Base-by-base conservation (phyloP, 2,113 vertebrate species). In the Castor canadensis region DNA sequence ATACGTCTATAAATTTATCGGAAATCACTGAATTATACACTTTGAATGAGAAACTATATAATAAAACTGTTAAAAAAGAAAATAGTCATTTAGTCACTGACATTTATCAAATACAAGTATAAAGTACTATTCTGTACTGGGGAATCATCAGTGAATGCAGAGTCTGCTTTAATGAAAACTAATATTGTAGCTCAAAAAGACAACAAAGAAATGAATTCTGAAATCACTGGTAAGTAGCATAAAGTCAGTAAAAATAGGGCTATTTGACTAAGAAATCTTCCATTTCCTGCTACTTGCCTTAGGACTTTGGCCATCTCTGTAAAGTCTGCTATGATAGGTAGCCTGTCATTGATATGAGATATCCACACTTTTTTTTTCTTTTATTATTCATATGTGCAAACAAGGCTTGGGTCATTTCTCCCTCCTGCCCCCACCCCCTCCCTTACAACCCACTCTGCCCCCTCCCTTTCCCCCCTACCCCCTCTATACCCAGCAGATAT, bases 41-140 rank as follows among this genome's bases (percentile, higher is more conserved):
- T 67, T 69, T 73, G 22, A 79, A 84, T 91, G 60, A 9, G 40
- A 43, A 76, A 69, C 93, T 91, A 93, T 88, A 91, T 76, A 89
- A 84, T 73, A 85, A 80, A 73, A 8, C 22, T 72, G 40, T n/a
- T 71, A 35, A 43, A 49, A 85, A 93, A 72, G 19, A 54, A 1
- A 62, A 40, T 4, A 84, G 64, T 72, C 38, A 28, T 60, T 72
- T 5, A 90, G 35, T 81, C 43, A 85, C 30, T 86, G 58, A 52
- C 49, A 54, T 60, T 73, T 80, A 79, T 9, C 26, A 6, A 93
- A 75, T 85, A 16, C 22, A 84, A 20, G 24, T 76, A 69, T 47
- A 47, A 75, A 80, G n/a, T 66, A 52, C 9, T 84, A 12, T 94
- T 87, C 26, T 69, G 49, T 69, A 84, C 19, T 76, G 1, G 40